Evolutionary conservation across 2,113 vertebrate species (phyloP).

Genomic region (Penelope pileata): DNA sequence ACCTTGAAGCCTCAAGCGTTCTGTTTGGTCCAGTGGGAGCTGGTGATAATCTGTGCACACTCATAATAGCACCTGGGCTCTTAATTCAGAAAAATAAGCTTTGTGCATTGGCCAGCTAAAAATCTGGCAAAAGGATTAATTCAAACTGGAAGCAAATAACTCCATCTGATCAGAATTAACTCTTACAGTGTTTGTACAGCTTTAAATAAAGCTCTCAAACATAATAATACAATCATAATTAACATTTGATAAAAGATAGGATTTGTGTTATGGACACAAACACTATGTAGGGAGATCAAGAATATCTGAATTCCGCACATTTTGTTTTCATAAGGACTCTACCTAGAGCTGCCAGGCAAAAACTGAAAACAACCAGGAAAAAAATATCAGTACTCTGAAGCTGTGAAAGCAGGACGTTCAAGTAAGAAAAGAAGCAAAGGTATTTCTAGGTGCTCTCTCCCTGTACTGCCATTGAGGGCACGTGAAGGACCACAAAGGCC

Average conservation of each 20-base stretch:
- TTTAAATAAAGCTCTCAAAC: neutral
- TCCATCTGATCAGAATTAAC: conserved; percentile 46
- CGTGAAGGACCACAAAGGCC: fast-evolving
- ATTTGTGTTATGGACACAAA: neutral
- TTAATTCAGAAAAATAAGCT: conserved; percentile 43
- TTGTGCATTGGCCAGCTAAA: conserved; percentile 41
- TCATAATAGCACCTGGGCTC: conserved; percentile 57
- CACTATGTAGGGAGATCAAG: neutral
- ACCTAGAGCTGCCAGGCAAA: neutral
- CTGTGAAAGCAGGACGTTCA: neutral
- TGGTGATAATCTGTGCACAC: conserved; percentile 20
- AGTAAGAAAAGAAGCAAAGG: neutral
- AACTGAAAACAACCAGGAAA: neutral
- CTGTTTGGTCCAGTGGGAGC: neutral
- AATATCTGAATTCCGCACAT: neutral
- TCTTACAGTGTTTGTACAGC: neutral
- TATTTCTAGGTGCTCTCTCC: neutral
- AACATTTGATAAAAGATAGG: neutral
- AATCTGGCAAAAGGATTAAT: conserved; percentile 27
- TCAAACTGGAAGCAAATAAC: conserved; percentile 23
- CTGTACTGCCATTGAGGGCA: neutral
- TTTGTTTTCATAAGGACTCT: neutral
- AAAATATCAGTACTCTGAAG: neutral
- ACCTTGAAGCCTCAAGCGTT: conserved; percentile 23
- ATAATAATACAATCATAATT: neutral